Conservation (phyloP, 2,888 invertebrate genomes). For the Psylliodes chrysocephalus region DNA sequence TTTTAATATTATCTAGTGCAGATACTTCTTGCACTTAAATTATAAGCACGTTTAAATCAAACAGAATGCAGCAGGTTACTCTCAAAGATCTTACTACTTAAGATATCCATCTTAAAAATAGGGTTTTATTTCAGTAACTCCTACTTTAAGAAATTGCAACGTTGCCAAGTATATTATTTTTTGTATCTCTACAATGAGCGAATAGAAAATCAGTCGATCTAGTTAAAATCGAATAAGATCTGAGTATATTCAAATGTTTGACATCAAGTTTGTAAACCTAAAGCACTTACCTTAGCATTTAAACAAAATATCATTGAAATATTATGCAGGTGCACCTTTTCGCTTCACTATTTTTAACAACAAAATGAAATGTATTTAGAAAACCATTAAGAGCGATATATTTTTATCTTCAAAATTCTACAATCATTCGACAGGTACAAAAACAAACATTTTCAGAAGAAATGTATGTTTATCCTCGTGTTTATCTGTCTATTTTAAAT, state of each 20-base stretch:
- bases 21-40: too few species aligned
- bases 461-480: too few species aligned
- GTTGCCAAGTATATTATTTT: too few species aligned
- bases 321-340: background rate
- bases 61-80: background rate
- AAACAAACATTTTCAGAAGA: background rate
- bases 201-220: too few species aligned
- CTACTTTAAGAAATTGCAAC: slow-evolving; percentile 13
- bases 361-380: slow-evolving; percentile 12
- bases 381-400: slow-evolving; percentile 2
- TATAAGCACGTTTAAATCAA: too few species aligned
- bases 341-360: slow-evolving; percentile 10
- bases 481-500: too few species aligned
- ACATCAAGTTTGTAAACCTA: too few species aligned
- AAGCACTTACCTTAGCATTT: background rate
- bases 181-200: too few species aligned
- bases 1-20: too few species aligned
- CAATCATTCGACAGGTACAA: background rate
- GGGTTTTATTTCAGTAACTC: slow-evolving; percentile 27
- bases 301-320: slow-evolving; percentile 7
- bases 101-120: slow-evolving; percentile 17
- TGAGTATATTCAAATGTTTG: too few species aligned
- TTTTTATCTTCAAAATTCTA: slow-evolving; percentile 13
- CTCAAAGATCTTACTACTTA: slow-evolving; percentile 1
- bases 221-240: too few species aligned